These are phyloP conservation scores for Hemiscyllium ocellatum DNA, from an alignment of 2,113 vertebrate genomes.

Conservation along the genomic window DNA sequence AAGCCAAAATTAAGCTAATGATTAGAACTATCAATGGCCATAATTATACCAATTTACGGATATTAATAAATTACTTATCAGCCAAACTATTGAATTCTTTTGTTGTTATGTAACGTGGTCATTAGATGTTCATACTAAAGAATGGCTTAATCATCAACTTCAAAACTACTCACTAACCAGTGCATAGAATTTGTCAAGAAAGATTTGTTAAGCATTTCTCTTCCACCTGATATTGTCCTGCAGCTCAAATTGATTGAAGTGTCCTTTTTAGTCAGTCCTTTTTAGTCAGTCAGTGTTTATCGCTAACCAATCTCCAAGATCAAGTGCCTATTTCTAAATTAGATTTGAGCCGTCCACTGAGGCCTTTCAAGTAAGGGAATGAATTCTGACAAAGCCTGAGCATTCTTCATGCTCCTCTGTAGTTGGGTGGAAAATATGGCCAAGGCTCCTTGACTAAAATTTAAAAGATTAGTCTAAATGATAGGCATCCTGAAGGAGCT, in stretches of 20 bases:
- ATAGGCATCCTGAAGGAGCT: background rate
- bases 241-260: background rate
- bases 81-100: background rate
- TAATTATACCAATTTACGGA: background rate
- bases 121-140: background rate
- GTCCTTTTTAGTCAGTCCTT: background rate
- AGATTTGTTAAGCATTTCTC: background rate
- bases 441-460: background rate
- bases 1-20: background rate
- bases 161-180: background rate
- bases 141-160: background rate
- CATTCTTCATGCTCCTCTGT: background rate
- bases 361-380: background rate
- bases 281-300: background rate
- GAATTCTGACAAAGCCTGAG: background rate
- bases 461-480: background rate
- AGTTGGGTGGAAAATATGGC: background rate
- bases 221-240: background rate
- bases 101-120: background rate
- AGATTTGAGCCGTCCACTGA: background rate
- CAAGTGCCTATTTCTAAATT: background rate
- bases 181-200: background rate
- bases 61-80: background rate
- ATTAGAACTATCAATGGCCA: background rate
- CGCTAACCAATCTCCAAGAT: background rate